Evolutionary conservation across 53 echinoderm and acorn worm genomes (phyloP), one percentile per base, ranked within the genome.

Genomic region (Zoroaster sp.): DNA sequence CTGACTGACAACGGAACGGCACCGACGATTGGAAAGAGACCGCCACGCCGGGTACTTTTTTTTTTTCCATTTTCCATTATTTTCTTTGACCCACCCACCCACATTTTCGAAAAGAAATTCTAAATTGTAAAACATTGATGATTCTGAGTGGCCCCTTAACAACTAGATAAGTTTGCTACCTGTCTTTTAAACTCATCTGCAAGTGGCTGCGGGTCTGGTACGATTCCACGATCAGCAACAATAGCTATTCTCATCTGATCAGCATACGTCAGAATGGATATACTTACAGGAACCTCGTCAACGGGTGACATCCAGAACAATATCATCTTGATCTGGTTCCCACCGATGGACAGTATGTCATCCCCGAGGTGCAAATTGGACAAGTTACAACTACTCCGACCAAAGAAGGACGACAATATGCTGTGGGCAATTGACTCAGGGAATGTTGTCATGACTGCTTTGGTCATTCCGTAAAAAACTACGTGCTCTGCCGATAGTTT

Each of bases 401-500:
- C 74, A 33, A 81, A 59, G 45, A 92, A 73, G 31, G 83, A 83
- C 41, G 51, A 33, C 4, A 92, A 45, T 18, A 92, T 83, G 33
- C 80, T 63, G 37, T 76, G 78, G n/a, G 92, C 88, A 1, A 85
- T n/a, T 5, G 76, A 68, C 28, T 89, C 83, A 10, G 89, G 92
- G 74, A 92, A 89, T 47, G 83, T 28, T 21, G 83, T 82, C 68
- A 88, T 69, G 28, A 89, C 74, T 10, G 82, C 63, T 52, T 83
- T 73, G 51, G 83, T 88, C 43, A 76, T 42, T 25, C 89, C 89
- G 73, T 92, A 92, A 7, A 89, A 73, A 0, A 92, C 70, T 52
- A 89, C 83, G 70, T 88, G 92, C 33, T 92, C 92, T 15, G 89
- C 77, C 0, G 92, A 92, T 23, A 88, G 75, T 69, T 92, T 92